Percentiles rank a stretch among this genome's conserved stretches.
Conservation (phyloP, 1,140 invertebrate species). For the Paraescarpia echinospica region DNA sequence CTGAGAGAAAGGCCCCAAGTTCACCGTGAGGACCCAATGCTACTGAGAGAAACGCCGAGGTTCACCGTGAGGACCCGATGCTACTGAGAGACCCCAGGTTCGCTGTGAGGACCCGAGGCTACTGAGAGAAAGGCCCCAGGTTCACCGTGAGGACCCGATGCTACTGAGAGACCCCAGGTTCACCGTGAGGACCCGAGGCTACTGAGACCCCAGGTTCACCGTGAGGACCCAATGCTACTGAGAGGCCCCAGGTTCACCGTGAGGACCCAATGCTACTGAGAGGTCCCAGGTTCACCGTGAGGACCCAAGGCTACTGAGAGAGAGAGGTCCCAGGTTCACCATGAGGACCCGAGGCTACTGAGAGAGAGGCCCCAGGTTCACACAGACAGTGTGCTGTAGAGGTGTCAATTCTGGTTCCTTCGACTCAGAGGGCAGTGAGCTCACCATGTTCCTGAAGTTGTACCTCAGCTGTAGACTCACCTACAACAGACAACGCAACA, state of each 20-base stretch:
- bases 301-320: neutral
- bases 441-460: neutral
- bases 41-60: neutral
- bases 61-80: too few relatives aligned
- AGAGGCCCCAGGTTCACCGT: too few relatives aligned
- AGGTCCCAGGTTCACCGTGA: neutral
- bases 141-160: too few relatives aligned
- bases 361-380: neutral
- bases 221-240: too few relatives aligned
- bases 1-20: too few relatives aligned
- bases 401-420: neutral
- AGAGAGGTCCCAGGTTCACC: neutral
- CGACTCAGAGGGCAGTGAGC: neutral
- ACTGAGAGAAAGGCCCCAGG: neutral
- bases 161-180: too few relatives aligned
- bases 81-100: too few relatives aligned
- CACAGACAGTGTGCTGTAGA: neutral
- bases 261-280: too few relatives aligned
- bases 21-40: too few relatives aligned
- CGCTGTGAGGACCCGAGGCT: too few relatives aligned
- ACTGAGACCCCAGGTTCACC: too few relatives aligned
- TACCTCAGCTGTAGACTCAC: neutral
- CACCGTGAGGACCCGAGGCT: too few relatives aligned
- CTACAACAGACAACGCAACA: neutral
- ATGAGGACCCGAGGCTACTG: neutral